A percentile compares a stretch with the other conserved stretches of the same genome.
phyloP scores from a whole-genome alignment of 2,113 vertebrate genomes.

The Uropsilus gracilis region DNA sequence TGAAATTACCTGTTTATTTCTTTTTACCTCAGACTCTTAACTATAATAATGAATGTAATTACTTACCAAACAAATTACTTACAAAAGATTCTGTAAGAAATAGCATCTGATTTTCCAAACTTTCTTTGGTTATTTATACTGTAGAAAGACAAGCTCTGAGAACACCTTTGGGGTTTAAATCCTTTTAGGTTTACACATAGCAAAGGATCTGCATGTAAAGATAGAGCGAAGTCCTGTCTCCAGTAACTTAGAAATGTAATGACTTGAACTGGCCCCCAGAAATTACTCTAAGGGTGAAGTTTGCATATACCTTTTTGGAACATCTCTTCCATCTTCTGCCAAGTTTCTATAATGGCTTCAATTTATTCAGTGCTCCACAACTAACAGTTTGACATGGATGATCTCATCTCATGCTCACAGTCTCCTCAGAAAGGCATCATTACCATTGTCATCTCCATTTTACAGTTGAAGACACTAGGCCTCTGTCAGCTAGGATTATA shows the following conservation, averaged over 20 bases:
- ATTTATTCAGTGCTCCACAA: not conserved
- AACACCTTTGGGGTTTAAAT: not conserved
- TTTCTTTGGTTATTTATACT: not conserved
- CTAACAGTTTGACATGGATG: not conserved
- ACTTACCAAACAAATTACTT: not conserved
- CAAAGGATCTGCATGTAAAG: not conserved
- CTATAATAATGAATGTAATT: not conserved
- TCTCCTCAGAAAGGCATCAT: not conserved
- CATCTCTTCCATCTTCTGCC: not conserved
- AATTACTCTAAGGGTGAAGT: not conserved
- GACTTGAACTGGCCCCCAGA: not conserved
- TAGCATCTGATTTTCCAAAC: not conserved
- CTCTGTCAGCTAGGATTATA: not conserved
- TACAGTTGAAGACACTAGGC: not conserved
- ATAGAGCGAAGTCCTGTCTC: not conserved
- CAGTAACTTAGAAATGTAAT: not conserved
- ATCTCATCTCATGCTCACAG: not conserved
- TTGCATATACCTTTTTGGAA: not conserved
- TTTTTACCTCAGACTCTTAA: not conserved
- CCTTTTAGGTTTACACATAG: not conserved
- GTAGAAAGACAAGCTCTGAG: not conserved
- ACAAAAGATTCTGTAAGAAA: constrained; percentile 21
- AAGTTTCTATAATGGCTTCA: not conserved
- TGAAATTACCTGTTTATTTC: not conserved
- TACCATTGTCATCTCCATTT: not conserved